Percentiles rank a stretch among this genome's conserved stretches.
Conservation (phyloP, 1,140 invertebrate species). For the Laupala kohalensis region DNA sequence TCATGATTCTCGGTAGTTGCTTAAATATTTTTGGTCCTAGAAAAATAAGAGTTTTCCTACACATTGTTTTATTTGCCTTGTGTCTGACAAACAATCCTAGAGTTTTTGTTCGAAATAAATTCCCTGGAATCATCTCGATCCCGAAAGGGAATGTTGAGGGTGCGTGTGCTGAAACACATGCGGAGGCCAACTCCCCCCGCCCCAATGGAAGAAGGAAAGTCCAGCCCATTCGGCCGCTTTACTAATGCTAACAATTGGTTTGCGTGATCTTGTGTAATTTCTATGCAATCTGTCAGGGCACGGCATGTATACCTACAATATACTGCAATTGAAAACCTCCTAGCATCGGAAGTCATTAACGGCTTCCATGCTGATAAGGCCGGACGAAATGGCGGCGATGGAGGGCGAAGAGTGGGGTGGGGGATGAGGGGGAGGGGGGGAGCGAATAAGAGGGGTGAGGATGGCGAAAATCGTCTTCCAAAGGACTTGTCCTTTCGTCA, state of each 20-base stretch:
- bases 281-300: constrained; percentile 6
- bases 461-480: background rate
- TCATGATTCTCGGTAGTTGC: too few relatives aligned
- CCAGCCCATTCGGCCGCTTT: background rate
- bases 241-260: constrained; percentile 10
- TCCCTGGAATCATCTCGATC: too few relatives aligned
- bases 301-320: constrained; percentile 8
- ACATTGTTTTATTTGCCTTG: too few relatives aligned
- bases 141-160: too few relatives aligned
- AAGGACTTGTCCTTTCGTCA: too few relatives aligned
- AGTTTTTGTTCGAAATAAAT: too few relatives aligned
- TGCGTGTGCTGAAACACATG: too few relatives aligned
- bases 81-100: too few relatives aligned
- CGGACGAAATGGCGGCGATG: background rate
- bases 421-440: background rate
- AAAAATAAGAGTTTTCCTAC: too few relatives aligned
- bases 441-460: background rate
- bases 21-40: too few relatives aligned
- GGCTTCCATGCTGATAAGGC: constrained; percentile 9
- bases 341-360: constrained; percentile 12
- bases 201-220: background rate
- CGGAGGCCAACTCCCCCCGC: background rate
- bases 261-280: constrained; percentile 11
- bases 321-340: constrained; percentile 8
- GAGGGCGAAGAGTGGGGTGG: background rate